These are phyloP conservation scores for Diloba caeruleocephala DNA, from an alignment of 2,888 invertebrate species.

Conservation along the genomic window DNA sequence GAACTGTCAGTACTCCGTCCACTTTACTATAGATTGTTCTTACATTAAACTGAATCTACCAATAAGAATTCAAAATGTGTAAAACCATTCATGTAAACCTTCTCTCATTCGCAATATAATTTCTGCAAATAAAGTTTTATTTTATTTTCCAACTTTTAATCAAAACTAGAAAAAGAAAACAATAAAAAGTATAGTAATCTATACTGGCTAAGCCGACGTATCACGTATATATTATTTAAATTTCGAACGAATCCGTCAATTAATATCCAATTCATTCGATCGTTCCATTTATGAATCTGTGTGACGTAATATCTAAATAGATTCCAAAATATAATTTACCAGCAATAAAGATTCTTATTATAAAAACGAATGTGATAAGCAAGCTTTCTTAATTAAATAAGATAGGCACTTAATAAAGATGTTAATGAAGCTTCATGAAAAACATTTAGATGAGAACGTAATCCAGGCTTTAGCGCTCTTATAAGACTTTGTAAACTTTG, in stretches of 20 bases:
- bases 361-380: neutral
- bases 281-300: conserved; percentile 27
- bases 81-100: too few species aligned
- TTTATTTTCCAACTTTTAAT: too few species aligned
- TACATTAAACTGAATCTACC: too few species aligned
- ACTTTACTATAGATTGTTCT: too few species aligned
- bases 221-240: conserved; percentile 8
- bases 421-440: conserved; percentile 21
- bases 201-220: too few species aligned
- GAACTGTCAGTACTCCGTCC: too few species aligned
- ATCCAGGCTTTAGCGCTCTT: conserved; percentile 22
- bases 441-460: conserved; percentile 28
- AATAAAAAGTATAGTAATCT: too few species aligned
- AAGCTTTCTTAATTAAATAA: conserved; percentile 18
- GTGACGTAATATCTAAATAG: conserved; percentile 33
- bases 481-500: conserved; percentile 22
- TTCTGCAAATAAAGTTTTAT: too few species aligned
- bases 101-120: too few species aligned
- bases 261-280: conserved; percentile 26
- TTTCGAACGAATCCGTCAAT: neutral
- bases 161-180: too few species aligned
- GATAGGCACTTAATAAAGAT: conserved; percentile 22
- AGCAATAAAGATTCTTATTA: neutral
- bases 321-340: neutral
- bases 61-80: too few species aligned